Evolutionary conservation across 2,888 invertebrate genomes (phyloP).

Genomic region (Protonemura montana): DNA sequence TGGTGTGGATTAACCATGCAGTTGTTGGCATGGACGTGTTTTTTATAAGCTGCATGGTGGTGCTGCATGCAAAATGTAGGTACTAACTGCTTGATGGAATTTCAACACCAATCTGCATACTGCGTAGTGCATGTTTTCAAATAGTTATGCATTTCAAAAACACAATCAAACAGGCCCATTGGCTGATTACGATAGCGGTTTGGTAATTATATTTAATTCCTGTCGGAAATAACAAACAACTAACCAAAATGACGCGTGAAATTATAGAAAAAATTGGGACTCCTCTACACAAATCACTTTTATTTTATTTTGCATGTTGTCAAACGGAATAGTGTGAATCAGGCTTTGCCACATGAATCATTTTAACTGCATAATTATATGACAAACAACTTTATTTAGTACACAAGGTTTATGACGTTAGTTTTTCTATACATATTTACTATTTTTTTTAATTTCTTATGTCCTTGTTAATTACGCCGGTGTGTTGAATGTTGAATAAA

Average conservation of each 20-base stretch:
- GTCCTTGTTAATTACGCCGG: background rate
- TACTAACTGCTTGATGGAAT: background rate
- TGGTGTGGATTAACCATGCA: background rate
- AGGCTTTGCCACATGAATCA: background rate
- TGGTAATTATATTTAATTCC: too few relatives aligned
- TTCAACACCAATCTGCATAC: background rate
- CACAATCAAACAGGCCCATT: background rate
- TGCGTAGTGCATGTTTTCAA: background rate
- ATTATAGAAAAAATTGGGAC: too few relatives aligned
- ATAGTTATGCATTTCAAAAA: background rate
- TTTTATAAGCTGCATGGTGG: background rate
- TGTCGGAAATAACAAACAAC: too few relatives aligned
- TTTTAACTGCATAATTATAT: slow-evolving; percentile 1
- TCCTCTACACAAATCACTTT: background rate
- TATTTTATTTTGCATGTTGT: background rate
- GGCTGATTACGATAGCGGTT: too few relatives aligned
- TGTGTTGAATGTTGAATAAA: background rate
- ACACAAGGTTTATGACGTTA: background rate
- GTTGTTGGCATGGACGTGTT: background rate
- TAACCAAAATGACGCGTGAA: too few relatives aligned
- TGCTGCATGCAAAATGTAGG: background rate
- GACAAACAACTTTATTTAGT: slow-evolving; percentile 2
- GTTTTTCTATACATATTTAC: background rate
- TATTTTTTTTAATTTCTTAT: background rate
- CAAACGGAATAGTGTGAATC: background rate